These are phyloP conservation scores for Pegoplata infirma DNA, from an alignment of 2,888 invertebrate genomes.

Conservation along the genomic window DNA sequence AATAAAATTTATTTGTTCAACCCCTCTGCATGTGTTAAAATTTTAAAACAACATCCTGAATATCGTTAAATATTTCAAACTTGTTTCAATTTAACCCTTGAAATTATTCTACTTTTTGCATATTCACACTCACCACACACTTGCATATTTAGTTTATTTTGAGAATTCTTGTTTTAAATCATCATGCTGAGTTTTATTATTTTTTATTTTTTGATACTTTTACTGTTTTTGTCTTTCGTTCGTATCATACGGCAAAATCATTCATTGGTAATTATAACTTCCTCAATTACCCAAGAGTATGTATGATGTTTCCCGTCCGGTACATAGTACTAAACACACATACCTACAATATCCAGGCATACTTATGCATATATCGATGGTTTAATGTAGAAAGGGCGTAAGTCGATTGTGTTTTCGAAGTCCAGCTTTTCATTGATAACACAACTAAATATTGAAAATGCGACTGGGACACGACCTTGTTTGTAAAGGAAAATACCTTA, in stretches of 20 bases:
- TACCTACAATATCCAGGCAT: too few relatives aligned
- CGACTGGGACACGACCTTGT: too few relatives aligned
- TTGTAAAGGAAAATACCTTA: too few relatives aligned
- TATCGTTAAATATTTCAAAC: slow-evolving; percentile 50
- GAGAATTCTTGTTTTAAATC: slow-evolving; percentile 18
- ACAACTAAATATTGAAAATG: too few relatives aligned
- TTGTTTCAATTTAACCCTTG: slow-evolving; percentile 47
- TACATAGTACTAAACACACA: slow-evolving; percentile 3
- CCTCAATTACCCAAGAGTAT: slow-evolving; percentile 75
- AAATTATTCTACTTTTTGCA: slow-evolving; percentile 33
- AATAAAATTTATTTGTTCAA: slow-evolving; percentile 36
- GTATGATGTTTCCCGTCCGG: slow-evolving; percentile 38
- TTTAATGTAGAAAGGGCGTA: neutral
- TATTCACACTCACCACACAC: too few relatives aligned
- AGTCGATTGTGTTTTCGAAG: neutral
- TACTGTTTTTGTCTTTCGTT: slow-evolving; percentile 44
- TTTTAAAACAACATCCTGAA: slow-evolving; percentile 35
- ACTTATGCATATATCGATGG: neutral
- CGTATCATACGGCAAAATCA: slow-evolving; percentile 58
- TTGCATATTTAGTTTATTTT: too few relatives aligned
- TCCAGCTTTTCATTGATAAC: too few relatives aligned
- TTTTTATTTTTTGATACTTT: slow-evolving; percentile 28
- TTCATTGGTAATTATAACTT: slow-evolving; percentile 74
- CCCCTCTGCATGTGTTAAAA: too few relatives aligned
- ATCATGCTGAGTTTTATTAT: slow-evolving; percentile 25